A percentile compares a stretch with the other conserved stretches of the same genome.
Evolutionary conservation across 2,888 invertebrate genomes (phyloP).

Genomic region (Pinctada fucata): DNA sequence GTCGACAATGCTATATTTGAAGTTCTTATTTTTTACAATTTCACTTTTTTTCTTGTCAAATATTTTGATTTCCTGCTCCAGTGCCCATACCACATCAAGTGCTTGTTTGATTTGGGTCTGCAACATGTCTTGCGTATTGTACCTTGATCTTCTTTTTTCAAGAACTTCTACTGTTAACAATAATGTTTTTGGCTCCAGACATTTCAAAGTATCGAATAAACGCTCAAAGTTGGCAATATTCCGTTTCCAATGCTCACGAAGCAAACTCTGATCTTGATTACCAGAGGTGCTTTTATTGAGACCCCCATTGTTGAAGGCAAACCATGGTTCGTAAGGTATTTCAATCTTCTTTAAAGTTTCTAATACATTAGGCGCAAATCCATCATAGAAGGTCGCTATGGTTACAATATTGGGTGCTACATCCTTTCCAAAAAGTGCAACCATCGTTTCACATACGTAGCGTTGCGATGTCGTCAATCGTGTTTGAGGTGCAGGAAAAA

Average conservation of each 20-base stretch:
- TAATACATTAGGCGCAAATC: conserved; percentile 46
- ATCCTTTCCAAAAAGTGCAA: conserved; percentile 51
- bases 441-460: conserved; percentile 48
- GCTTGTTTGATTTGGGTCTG: conserved; percentile 38
- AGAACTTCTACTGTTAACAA: conserved; percentile 50
- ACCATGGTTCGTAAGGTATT: conserved; percentile 41
- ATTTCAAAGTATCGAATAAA: conserved; percentile 39
- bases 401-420: conserved; percentile 45
- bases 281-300: conserved; percentile 39
- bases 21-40: conserved; percentile 50
- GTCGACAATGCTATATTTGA: conserved; percentile 47
- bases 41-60: conserved; percentile 31
- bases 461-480: conserved; percentile 47
- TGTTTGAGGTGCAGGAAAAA: conserved; percentile 50
- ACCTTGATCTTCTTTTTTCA: conserved; percentile 40
- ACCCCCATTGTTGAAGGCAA: conserved; percentile 50
- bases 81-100: conserved; percentile 26
- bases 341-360: conserved; percentile 41
- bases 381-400: conserved; percentile 51
- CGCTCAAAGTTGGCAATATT: conserved; percentile 32
- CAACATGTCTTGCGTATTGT: conserved; percentile 36
- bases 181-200: conserved; percentile 45
- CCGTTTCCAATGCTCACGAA: conserved; percentile 51
- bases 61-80: conserved; percentile 37
- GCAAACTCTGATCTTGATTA: conserved; percentile 29